Conservation (phyloP, 2,113 vertebrate genomes). For the Lepisosteus osseus region DNA sequence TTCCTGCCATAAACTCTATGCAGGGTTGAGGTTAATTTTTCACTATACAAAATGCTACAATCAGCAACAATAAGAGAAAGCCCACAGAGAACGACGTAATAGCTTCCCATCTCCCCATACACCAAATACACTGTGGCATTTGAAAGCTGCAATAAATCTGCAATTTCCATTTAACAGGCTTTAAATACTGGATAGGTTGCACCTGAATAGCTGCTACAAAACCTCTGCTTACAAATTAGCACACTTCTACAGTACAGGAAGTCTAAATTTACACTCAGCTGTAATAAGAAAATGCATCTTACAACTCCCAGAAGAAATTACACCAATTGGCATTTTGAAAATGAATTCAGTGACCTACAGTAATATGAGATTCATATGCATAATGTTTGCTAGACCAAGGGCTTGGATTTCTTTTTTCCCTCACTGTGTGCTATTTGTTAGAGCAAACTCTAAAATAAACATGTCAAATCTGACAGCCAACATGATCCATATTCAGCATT, state of each 20-base stretch:
- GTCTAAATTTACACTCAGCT: conserved; percentile 66
- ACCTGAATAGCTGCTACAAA: conserved; percentile 32
- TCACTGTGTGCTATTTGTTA: neutral
- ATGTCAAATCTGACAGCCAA: neutral
- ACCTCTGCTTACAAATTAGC: conserved; percentile 38
- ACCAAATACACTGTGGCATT: conserved; percentile 12
- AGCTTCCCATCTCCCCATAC: conserved; percentile 13
- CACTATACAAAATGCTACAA: conserved; percentile 24
- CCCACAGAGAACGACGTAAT: conserved; percentile 17
- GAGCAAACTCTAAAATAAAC: conserved; percentile 5
- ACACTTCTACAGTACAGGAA: conserved; percentile 52
- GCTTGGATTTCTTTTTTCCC: conserved; percentile 39
- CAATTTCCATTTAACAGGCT: conserved; percentile 35
- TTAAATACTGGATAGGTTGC: conserved; percentile 35
- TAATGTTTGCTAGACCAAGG: conserved; percentile 58
- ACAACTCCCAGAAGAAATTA: conserved; percentile 74
- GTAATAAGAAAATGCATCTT: conserved; percentile 66
- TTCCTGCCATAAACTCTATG: neutral
- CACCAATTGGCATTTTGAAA: conserved; percentile 82
- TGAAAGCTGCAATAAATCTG: conserved; percentile 22
- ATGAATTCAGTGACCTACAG: conserved; percentile 94
- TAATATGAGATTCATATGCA: conserved; percentile 80
- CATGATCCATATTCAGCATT: too few species aligned
- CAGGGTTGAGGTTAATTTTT: conserved; percentile 28
- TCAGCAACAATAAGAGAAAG: conserved; percentile 18